Evolutionary conservation across 1,140 invertebrate species (phyloP).

Genomic region (Lycorma delicatula): DNA sequence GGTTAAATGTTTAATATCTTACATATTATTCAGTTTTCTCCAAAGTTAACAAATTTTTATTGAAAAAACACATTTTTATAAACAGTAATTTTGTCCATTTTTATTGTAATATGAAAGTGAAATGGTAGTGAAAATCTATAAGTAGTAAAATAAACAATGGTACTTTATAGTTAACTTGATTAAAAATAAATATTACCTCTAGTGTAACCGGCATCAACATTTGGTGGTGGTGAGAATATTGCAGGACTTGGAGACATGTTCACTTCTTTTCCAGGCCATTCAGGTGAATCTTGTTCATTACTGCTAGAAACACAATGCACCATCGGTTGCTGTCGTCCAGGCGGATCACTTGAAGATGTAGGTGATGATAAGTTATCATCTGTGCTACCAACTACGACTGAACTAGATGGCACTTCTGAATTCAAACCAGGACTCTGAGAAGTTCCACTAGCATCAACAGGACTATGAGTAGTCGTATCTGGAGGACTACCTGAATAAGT

Average conservation of each 20-base stretch:
- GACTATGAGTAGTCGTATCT: constrained; percentile 73
- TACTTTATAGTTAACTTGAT: no score
- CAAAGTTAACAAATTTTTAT: no score
- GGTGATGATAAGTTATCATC: constrained; percentile 24
- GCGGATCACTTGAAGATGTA: constrained; percentile 23
- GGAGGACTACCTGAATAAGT: constrained; percentile 48
- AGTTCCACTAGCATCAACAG: constrained; percentile 40
- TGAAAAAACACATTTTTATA: no score
- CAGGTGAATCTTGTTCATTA: constrained; percentile 26
- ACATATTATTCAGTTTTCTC: no score
- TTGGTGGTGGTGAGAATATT: constrained; percentile 5
- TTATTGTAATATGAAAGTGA: no score
- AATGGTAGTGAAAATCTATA: no score
- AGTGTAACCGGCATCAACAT: constrained; percentile 1
- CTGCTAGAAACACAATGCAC: constrained; percentile 79
- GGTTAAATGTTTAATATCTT: no score
- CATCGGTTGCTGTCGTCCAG: constrained; percentile 40
- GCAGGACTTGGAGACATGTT: not conserved
- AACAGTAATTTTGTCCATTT: no score
- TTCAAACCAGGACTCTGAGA: constrained; percentile 33
- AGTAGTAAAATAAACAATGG: no score
- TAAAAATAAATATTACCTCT: constrained; percentile 4
- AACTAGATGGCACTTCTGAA: constrained; percentile 42
- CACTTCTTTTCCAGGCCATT: constrained; percentile 3
- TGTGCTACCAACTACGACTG: constrained; percentile 21